These are phyloP conservation scores for Emesis furor DNA, from an alignment of 2,888 invertebrate genomes.

Conservation along the genomic window DNA sequence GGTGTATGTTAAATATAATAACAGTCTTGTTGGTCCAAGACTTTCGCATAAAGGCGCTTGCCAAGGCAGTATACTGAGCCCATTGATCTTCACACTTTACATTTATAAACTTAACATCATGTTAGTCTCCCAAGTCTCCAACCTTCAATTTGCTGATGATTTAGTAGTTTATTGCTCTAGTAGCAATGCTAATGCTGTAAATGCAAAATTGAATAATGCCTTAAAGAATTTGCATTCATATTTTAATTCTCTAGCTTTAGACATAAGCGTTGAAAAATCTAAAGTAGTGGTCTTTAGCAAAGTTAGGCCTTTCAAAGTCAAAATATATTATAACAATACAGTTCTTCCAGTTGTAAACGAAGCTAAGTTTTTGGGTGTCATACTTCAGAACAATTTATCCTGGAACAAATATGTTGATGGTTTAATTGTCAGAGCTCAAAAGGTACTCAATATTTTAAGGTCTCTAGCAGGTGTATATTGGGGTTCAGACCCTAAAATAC, in stretches of 20 bases:
- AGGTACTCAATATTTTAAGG: slow-evolving; percentile 40
- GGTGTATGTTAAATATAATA: slow-evolving; percentile 63
- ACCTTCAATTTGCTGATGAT: slow-evolving; percentile 38
- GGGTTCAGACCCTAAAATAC: slow-evolving; percentile 42
- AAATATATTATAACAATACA: slow-evolving; percentile 34
- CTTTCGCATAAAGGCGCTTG: slow-evolving; percentile 49
- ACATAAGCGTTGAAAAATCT: slow-evolving; percentile 30
- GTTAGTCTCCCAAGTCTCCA: slow-evolving; percentile 17
- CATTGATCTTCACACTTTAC: slow-evolving; percentile 60
- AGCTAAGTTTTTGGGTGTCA: slow-evolving; percentile 26
- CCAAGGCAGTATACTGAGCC: slow-evolving; percentile 61
- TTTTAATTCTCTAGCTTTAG: slow-evolving; percentile 23
- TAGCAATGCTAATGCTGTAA: neutral
- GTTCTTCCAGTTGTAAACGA: slow-evolving; percentile 6
- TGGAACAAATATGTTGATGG: slow-evolving; percentile 33
- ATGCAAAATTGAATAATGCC: neutral
- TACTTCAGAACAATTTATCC: slow-evolving; percentile 8
- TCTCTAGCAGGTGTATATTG: slow-evolving; percentile 23
- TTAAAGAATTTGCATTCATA: slow-evolving; percentile 2
- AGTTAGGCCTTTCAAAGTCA: slow-evolving; percentile 4
- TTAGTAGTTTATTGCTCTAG: slow-evolving; percentile 26
- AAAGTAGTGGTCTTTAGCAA: slow-evolving; percentile 27
- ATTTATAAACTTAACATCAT: slow-evolving; percentile 37
- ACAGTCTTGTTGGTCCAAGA: slow-evolving; percentile 55
- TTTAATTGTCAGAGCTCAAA: slow-evolving; percentile 23